Conservation (phyloP, 2,888 invertebrate genomes). For the Pegoplata infirma region DNA sequence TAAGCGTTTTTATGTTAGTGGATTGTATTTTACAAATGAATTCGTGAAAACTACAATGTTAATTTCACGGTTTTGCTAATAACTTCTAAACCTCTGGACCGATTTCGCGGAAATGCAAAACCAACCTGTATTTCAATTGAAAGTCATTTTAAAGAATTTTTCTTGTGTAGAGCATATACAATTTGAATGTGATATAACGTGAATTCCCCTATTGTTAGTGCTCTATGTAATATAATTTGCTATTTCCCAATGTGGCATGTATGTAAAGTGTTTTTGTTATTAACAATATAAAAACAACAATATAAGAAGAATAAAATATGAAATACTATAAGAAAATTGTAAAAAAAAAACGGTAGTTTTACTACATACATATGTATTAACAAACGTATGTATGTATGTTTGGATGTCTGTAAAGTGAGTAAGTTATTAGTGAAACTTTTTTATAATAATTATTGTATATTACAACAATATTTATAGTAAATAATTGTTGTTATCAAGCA, state of each 20-base stretch:
- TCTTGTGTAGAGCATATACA: no score
- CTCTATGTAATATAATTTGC: conserved; percentile 48
- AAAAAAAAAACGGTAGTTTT: conserved; percentile 31
- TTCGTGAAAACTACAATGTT: no score
- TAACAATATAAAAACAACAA: conserved; percentile 13
- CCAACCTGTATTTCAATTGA: no score
- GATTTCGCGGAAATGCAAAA: no score
- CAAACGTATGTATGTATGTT: neutral
- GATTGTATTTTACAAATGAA: no score
- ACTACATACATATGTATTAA: neutral
- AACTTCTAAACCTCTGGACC: no score
- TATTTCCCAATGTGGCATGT: conserved; percentile 54
- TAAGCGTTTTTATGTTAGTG: no score
- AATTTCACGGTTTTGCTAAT: no score
- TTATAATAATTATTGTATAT: conserved; percentile 3
- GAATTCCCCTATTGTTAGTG: conserved; percentile 5
- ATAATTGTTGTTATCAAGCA: neutral
- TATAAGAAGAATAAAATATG: conserved; percentile 26
- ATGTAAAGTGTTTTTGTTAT: conserved; percentile 9
- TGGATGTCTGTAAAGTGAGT: conserved; percentile 13
- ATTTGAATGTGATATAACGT: no score
- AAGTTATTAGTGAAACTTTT: conserved; percentile 36
- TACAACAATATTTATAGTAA: neutral
- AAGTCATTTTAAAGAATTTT: no score
- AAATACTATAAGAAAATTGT: conserved; percentile 26